Percentiles rank a stretch among this genome's conserved stretches.
Evolutionary conservation across 1,140 invertebrate species (phyloP).

Genomic region (Chlorops oryzae): DNA sequence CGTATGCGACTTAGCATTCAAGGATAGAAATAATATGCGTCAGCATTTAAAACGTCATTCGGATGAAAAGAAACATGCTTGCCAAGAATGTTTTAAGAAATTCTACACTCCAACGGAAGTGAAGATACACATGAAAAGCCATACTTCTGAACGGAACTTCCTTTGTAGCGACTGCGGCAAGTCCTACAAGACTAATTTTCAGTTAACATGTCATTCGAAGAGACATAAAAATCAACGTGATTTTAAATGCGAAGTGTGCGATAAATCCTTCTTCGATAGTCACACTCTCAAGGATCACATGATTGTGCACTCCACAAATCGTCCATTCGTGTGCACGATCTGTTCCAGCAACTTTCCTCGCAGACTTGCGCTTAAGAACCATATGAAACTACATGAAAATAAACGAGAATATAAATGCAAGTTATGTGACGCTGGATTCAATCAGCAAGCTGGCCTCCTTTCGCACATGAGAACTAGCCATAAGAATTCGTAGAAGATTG

Average conservation of each 20-base stretch:
- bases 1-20: slow-evolving; percentile 38
- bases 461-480: too few species aligned
- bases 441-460: not conserved
- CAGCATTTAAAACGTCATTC: not conserved
- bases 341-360: not conserved
- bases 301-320: not conserved
- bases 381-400: not conserved
- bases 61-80: not conserved
- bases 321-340: not conserved
- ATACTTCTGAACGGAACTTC: slow-evolving; percentile 54
- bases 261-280: not conserved
- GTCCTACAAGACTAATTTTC: not conserved
- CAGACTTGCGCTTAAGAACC: not conserved
- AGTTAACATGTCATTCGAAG: not conserved
- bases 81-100: not conserved
- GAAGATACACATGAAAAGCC: slow-evolving; percentile 52
- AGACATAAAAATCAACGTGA: not conserved
- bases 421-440: not conserved
- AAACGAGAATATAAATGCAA: not conserved
- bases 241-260: not conserved
- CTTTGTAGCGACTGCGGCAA: slow-evolving; percentile 50
- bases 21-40: slow-evolving; percentile 31
- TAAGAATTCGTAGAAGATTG: too few species aligned
- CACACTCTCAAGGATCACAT: not conserved
- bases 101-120: slow-evolving; percentile 18